Conservation (phyloP, 1,140 invertebrate genomes). For the Bombus fervidus region DNA sequence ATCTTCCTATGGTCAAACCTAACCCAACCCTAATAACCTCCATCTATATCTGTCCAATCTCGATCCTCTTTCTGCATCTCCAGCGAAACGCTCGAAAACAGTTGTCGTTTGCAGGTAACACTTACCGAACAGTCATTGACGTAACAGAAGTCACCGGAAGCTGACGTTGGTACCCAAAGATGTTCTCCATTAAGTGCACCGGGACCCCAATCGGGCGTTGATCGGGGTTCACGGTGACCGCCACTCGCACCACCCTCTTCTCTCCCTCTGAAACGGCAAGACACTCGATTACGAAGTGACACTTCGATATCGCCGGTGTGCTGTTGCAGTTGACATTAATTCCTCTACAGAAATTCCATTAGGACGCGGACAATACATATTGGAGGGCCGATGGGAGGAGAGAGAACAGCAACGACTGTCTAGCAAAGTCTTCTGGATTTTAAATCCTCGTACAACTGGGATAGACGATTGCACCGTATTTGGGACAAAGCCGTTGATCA, state of each 20-base stretch:
- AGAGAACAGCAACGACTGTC: not conserved
- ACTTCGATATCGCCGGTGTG: conserved; percentile 16
- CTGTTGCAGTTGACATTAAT: conserved; percentile 49
- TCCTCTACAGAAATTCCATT: conserved; percentile 36
- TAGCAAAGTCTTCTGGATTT: not conserved
- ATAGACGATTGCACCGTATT: not conserved
- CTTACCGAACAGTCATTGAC: conserved; percentile 94
- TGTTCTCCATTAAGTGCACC: conserved; percentile 92
- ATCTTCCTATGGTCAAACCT: not conserved
- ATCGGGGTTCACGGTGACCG: conserved; percentile 85
- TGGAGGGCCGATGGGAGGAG: no score
- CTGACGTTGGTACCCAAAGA: conserved; percentile 92
- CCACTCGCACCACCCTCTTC: conserved; percentile 69
- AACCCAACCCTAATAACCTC: not conserved
- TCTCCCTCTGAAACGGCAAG: conserved; percentile 82
- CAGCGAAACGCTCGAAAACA: no score
- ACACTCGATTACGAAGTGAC: conserved; percentile 59
- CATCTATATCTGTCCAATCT: not conserved
- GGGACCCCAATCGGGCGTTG: conserved; percentile 92
- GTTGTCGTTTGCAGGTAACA: conserved; percentile 46
- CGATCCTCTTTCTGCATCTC: not conserved
- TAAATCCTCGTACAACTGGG: no score
- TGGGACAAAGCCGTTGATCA: not conserved
- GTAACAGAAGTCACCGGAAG: conserved; percentile 96
- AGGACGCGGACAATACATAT: not conserved